phyloP scores from a whole-genome alignment of 2,888 invertebrate species.

The Tortricodes alternella region DNA sequence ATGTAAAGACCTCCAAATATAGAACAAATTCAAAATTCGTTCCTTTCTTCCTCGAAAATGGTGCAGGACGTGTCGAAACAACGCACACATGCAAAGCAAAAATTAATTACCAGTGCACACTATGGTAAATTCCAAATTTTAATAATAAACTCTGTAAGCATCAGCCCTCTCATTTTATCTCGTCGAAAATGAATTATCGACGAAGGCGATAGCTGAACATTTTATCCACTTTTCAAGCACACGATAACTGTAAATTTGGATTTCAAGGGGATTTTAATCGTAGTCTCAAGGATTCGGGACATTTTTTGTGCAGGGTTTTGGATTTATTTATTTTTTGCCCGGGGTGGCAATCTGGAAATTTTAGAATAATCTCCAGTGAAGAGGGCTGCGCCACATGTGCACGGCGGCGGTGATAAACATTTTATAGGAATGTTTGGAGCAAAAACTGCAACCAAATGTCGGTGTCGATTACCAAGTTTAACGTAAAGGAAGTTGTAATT shows the following conservation, averaged over 20 bases:
- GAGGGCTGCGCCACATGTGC: slow-evolving; percentile 76
- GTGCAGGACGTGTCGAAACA: slow-evolving; percentile 1
- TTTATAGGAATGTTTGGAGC: slow-evolving; percentile 80
- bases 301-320: slow-evolving; percentile 68
- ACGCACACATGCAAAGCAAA: slow-evolving; percentile 26
- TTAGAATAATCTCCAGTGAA: slow-evolving; percentile 76
- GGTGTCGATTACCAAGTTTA: slow-evolving; percentile 66
- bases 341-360: slow-evolving; percentile 82
- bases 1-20: slow-evolving; percentile 13
- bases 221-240: slow-evolving; percentile 43
- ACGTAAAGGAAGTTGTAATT: slow-evolving; percentile 74
- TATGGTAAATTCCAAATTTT: slow-evolving; percentile 9
- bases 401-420: slow-evolving; percentile 75
- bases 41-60: slow-evolving; percentile 24
- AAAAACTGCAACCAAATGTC: slow-evolving; percentile 79
- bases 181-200: slow-evolving; percentile 21
- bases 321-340: slow-evolving; percentile 81
- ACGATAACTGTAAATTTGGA: slow-evolving; percentile 69
- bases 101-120: slow-evolving; percentile 19
- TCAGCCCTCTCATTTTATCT: slow-evolving; percentile 36
- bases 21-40: slow-evolving; percentile 21
- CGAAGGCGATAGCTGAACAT: slow-evolving; percentile 32
- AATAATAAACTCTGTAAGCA: slow-evolving; percentile 14
- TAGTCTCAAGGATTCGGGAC: slow-evolving; percentile 67
- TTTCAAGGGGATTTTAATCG: slow-evolving; percentile 76